Base-by-base conservation (phyloP, 2,797 vertebrate species). In the Melanotaenia maccullochi region DNA sequence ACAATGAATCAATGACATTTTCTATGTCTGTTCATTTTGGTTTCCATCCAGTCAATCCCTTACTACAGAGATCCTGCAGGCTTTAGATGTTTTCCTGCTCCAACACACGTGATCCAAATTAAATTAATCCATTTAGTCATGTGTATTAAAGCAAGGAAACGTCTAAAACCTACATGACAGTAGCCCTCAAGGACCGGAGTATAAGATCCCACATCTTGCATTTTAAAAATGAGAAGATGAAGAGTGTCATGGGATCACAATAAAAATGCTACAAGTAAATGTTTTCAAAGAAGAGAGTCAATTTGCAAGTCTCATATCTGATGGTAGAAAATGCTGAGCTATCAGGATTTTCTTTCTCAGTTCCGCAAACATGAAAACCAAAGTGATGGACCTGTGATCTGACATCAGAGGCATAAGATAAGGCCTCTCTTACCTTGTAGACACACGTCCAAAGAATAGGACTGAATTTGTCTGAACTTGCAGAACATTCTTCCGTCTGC, bases 1-100 rank as follows among this genome's bases (percentile, higher is more conserved):
- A 40, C 47, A 22, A 22, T 67, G 16, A 47, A 13, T 75, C 56
- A 76, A 77, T 85, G 81, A 56, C 58, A 68, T 84, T 85, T 84
- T 71, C 2, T 62, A 33, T 80, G 78, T 75, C 28, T 60, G 20
- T 42, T 25, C 30, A 40, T 47, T 54, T 76, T 66, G 51, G 28
- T 70, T 74, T 75, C 54, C n/a, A 1, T 74, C 68, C 58, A 73
- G 51, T 28, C 57, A 68, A 8, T 71, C 33, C 55, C 54, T 62
- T 58, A 56, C 59, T 32, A 42, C 7, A 44, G 4, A 1, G 44
- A 22, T 49, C 44, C 61, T 80, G 64, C 71, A 78, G 52, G 42
- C 84, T 87, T 89, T 51, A 51, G n/a, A 51, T 24, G 20, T 20
- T n/a, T n/a, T 49, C 44, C 44, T 49, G 20, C 44, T 49, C 8